phyloP scores from a whole-genome alignment of 1,140 invertebrate genomes.

The Leptinotarsa undecemlineata region DNA sequence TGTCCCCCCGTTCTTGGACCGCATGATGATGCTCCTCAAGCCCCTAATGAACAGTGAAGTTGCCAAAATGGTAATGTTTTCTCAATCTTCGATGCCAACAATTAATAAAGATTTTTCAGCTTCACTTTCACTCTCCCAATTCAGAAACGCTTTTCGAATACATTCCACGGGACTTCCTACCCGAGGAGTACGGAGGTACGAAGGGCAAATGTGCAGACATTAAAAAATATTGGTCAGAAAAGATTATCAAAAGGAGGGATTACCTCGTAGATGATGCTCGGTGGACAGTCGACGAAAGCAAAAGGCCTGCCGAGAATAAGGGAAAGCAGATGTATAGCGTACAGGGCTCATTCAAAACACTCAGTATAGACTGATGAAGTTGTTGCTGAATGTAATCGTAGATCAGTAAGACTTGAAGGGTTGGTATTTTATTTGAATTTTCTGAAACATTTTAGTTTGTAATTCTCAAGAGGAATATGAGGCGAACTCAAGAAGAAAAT shows the following conservation, averaged over 20 bases:
- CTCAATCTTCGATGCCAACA: too few relatives aligned
- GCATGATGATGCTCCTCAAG: slow-evolving; percentile 64
- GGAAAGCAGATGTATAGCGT: slow-evolving; percentile 48
- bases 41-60: slow-evolving; percentile 70
- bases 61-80: slow-evolving; percentile 59
- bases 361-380: slow-evolving; percentile 56
- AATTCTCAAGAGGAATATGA: not conserved
- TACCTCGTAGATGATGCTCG: slow-evolving; percentile 45
- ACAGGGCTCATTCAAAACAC: slow-evolving; percentile 58
- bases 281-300: slow-evolving; percentile 51
- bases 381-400: too few relatives aligned
- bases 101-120: slow-evolving; percentile 53
- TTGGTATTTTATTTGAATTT: too few relatives aligned
- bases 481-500: too few relatives aligned
- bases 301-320: slow-evolving; percentile 43
- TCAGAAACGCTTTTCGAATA: slow-evolving; percentile 64
- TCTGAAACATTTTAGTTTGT: not conserved
- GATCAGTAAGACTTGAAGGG: too few relatives aligned
- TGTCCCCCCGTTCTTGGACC: slow-evolving; percentile 65
- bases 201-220: slow-evolving; percentile 61
- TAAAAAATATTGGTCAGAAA: slow-evolving; percentile 59
- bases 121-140: slow-evolving; percentile 65
- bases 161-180: slow-evolving; percentile 65
- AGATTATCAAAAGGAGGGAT: slow-evolving; percentile 48
- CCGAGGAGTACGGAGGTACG: slow-evolving; percentile 68